phyloP scores from a whole-genome alignment of 2,888 invertebrate species.

The Dynastes hyllus region DNA sequence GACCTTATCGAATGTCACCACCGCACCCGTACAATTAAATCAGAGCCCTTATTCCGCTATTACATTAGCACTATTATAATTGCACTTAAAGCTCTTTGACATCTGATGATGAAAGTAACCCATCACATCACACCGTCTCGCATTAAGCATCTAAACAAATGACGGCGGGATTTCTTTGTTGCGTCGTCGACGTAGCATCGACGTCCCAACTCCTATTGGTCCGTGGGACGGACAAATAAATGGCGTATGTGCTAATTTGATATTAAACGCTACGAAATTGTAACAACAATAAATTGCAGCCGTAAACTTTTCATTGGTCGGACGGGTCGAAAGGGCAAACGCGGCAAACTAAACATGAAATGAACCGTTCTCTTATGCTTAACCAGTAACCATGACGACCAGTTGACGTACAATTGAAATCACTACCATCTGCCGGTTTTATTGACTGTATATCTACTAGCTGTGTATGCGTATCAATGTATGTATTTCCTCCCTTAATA shows the following conservation, averaged over 20 bases:
- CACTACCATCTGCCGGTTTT: slow-evolving; percentile 68
- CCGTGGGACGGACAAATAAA: slow-evolving; percentile 59
- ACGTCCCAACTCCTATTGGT: slow-evolving; percentile 49
- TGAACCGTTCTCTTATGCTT: slow-evolving; percentile 65
- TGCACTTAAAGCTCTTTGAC: not conserved
- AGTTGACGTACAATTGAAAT: slow-evolving; percentile 67
- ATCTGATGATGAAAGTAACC: slow-evolving; percentile 21
- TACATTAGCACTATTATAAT: slow-evolving; percentile 14
- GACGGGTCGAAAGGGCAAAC: slow-evolving; percentile 35
- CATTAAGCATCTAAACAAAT: slow-evolving; percentile 33
- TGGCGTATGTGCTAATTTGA: slow-evolving; percentile 70
- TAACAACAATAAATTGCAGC: slow-evolving; percentile 61
- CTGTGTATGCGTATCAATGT: slow-evolving; percentile 13
- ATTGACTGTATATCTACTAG: slow-evolving; percentile 60
- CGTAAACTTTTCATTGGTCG: slow-evolving; percentile 50
- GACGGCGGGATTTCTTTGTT: slow-evolving; percentile 53
- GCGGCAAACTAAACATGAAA: slow-evolving; percentile 62
- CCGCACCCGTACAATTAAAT: slow-evolving; percentile 49
- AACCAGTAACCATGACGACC: slow-evolving; percentile 69
- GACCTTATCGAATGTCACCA: slow-evolving; percentile 60
- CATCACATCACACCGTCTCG: slow-evolving; percentile 6
- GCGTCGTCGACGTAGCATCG: not conserved
- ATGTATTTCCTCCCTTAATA: slow-evolving; percentile 60
- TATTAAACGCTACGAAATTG: slow-evolving; percentile 67
- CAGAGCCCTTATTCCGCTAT: slow-evolving; percentile 49